Evolutionary conservation across 2,888 invertebrate genomes (phyloP), one percentile per base, ranked within the genome.

Genomic region (Zeuzera pyrina): DNA sequence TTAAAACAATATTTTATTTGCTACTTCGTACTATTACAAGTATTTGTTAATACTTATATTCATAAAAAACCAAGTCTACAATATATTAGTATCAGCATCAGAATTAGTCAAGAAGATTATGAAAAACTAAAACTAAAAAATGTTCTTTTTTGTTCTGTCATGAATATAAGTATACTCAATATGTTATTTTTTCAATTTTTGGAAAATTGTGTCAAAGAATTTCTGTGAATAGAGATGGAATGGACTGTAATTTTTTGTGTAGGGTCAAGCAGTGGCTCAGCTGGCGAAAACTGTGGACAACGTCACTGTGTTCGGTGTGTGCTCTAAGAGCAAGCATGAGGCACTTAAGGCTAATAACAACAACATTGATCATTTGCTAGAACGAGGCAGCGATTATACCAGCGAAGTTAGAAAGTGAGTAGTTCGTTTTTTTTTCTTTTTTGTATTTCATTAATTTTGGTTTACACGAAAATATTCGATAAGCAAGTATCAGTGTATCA

Each of bases 261-360:
- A 94, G 94, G 94, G 94, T 28, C 91, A 92, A 84, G 94, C 94
- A 1, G 88, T 95, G 14, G 89, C 90, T 16, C 94, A 94, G 69
- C 79, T 95, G 43, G 90, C 91, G 36, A 90, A 90, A 73, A 92
- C 92, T 0, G 88, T 94, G 30, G 88, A 90, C 14, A 89, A 93
- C 53, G 91, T 94, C 27, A 92, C 90, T 7, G 87, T 95, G 31
- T 92, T 93, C 66, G 95, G 94, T 15, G 91, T 94, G 2, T 93
- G 94, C 62, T 92, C 94, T 30, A 90, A 92, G 71, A 85, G 84
- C 59, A 95, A 95, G 77, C 93, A 94, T 62, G 94, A 94, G 58
- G 87, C 89, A n/a, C 84, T 95, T 43, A 91, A 92, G 64, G 84
- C 86, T 13, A 87, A 88, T 44, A 87, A 87, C 53, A 85, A 86